Evolutionary conservation across 1,140 invertebrate genomes (phyloP).

Genomic region (Cyclina sinensis): DNA sequence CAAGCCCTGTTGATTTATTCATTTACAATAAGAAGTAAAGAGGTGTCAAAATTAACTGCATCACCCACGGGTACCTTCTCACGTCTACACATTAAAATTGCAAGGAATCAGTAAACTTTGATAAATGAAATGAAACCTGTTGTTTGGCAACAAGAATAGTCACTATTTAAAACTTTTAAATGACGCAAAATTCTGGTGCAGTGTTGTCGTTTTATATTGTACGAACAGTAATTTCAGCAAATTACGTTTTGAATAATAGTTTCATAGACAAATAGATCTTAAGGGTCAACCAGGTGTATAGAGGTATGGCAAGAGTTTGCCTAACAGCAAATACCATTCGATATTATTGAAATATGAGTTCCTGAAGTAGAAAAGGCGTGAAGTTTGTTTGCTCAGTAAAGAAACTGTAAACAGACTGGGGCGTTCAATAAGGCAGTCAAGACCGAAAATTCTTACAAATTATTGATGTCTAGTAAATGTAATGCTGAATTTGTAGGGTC

Average conservation of each 20-base stretch:
- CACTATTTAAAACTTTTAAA: no score
- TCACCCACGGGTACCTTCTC: no score
- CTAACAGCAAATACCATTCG: neutral
- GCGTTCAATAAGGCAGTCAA: neutral
- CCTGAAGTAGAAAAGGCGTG: neutral
- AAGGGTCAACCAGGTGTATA: neutral
- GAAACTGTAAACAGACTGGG: neutral
- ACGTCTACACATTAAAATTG: no score
- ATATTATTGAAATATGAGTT: neutral
- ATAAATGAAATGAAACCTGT: no score
- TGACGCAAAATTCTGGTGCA: no score
- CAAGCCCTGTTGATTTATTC: no score
- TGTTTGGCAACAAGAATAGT: no score
- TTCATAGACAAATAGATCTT: neutral
- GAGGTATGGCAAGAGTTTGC: neutral
- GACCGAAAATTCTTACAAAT: constrained; percentile 13
- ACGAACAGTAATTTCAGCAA: no score
- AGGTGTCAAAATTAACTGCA: no score
- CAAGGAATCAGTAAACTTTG: no score
- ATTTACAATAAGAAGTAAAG: no score
- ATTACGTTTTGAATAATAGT: neutral
- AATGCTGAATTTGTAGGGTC: neutral
- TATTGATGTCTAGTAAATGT: neutral
- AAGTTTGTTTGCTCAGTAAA: neutral
- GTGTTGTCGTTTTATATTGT: no score